Evolutionary conservation across 2,888 invertebrate genomes (phyloP).

Genomic region (Polyommatus icarus): DNA sequence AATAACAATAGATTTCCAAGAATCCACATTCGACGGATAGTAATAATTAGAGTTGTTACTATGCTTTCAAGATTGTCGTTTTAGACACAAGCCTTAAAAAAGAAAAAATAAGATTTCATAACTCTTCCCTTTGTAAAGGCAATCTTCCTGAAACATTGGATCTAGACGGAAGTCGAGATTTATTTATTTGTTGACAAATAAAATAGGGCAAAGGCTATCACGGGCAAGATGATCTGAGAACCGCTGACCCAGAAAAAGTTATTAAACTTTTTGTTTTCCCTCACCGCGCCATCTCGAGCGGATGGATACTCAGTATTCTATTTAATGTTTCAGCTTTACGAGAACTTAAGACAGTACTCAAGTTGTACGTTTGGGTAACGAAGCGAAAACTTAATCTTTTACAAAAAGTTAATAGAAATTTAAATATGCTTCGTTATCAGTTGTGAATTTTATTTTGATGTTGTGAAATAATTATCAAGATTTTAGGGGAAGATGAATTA

Average conservation of each 20-base stretch:
- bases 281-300: background rate
- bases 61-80: background rate
- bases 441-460: no score
- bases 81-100: no score
- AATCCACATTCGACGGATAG: no score
- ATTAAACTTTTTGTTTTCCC: slow-evolving; percentile 13
- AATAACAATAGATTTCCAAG: no score
- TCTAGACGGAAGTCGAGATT: slow-evolving; percentile 5
- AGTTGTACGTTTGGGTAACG: background rate
- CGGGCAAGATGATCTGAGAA: background rate
- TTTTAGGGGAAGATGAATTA: no score
- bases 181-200: slow-evolving; percentile 7
- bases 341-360: background rate
- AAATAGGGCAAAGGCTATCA: slow-evolving; percentile 10
- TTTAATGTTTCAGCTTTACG: slow-evolving; percentile 1
- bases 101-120: background rate
- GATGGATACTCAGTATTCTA: background rate
- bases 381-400: background rate
- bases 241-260: slow-evolving; percentile 21
- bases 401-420: background rate
- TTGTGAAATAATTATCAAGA: no score
- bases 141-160: background rate
- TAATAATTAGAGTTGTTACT: background rate
- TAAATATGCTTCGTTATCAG: background rate
- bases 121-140: background rate